These are phyloP conservation scores for Geodia barretti DNA, from an alignment of 37 sponge, comb jelly and placozoan genomes.

Conservation along the genomic window DNA sequence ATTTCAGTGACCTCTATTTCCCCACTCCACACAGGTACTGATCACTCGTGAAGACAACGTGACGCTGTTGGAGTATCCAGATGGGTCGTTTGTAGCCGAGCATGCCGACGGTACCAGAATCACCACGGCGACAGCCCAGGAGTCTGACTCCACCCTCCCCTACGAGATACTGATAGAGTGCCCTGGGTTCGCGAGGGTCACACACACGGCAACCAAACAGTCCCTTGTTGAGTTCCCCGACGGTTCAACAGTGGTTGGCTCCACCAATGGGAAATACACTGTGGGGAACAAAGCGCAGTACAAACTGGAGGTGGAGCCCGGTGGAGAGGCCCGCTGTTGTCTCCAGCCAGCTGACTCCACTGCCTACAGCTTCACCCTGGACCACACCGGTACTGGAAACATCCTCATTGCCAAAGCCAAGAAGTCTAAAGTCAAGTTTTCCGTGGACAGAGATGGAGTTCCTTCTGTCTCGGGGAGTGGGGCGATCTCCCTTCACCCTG, in stretches of 20 bases:
- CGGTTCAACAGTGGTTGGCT: constrained; percentile 1
- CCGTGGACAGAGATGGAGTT: constrained; percentile 26
- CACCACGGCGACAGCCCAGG: not conserved
- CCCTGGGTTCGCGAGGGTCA: constrained; percentile 76
- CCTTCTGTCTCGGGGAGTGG: not conserved
- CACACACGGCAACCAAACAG: constrained; percentile 21
- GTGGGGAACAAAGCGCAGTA: constrained; percentile 10
- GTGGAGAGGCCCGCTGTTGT: constrained; percentile 19
- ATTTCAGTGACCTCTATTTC: constrained; percentile 2
- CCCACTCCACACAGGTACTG: constrained; percentile 66
- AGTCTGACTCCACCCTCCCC: not conserved
- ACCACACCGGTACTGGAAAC: constrained; percentile 30
- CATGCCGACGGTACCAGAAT: constrained; percentile 90
- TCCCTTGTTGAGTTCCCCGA: constrained; percentile 30
- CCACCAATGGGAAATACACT: constrained; percentile 15
- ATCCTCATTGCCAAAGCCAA: constrained; percentile 22
- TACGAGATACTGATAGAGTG: constrained; percentile 51
- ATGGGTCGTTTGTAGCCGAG: constrained; percentile 71
- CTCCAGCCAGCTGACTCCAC: not conserved
- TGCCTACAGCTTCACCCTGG: constrained; percentile 11
- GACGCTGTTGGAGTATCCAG: constrained; percentile 57
- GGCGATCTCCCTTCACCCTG: not conserved
- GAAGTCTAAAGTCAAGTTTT: constrained; percentile 5
- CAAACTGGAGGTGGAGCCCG: constrained; percentile 10
- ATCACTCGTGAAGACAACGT: constrained; percentile 80